Percentiles rank a stretch among this genome's conserved stretches.
These are phyloP conservation scores for Tribolium freemani DNA, from an alignment of 2,888 invertebrate genomes.

Conservation along the genomic window DNA sequence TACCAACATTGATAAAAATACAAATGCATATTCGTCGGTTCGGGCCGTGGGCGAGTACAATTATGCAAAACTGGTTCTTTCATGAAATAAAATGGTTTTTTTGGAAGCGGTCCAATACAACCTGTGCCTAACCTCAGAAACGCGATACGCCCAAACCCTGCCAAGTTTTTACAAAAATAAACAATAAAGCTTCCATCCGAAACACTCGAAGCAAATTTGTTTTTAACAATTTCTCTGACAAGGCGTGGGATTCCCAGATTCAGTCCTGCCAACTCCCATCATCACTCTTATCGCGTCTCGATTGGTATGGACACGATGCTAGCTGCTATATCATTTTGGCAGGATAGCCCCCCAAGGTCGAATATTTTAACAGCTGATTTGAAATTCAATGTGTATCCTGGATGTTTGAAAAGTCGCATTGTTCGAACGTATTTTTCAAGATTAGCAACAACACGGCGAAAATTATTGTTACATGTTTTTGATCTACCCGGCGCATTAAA, in stretches of 20 bases:
- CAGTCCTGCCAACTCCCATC: background rate
- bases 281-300: background rate
- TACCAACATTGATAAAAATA: conserved; percentile 22
- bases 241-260: conserved; percentile 14
- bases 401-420: conserved; percentile 40
- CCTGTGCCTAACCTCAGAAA: conserved; percentile 40
- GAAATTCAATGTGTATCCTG: conserved; percentile 45
- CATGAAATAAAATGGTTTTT: conserved; percentile 35
- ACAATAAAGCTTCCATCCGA: conserved; percentile 1
- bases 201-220: conserved; percentile 1
- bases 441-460: conserved; percentile 16
- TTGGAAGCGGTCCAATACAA: conserved; percentile 44
- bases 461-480: conserved; percentile 31
- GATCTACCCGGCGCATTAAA: conserved; percentile 30
- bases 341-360: conserved; percentile 40
- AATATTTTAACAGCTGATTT: conserved; percentile 44
- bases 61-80: conserved; percentile 43
- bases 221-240: background rate
- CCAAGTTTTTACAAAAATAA: conserved; percentile 32
- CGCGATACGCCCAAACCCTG: conserved; percentile 23
- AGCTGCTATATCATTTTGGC: conserved; percentile 17
- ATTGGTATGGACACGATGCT: background rate
- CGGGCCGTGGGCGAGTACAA: conserved; percentile 20
- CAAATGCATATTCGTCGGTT: conserved; percentile 26
- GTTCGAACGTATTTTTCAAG: conserved; percentile 25